Evolutionary conservation across 2,113 vertebrate species (phyloP).

Genomic region (Phalacrocorax carbo): DNA sequence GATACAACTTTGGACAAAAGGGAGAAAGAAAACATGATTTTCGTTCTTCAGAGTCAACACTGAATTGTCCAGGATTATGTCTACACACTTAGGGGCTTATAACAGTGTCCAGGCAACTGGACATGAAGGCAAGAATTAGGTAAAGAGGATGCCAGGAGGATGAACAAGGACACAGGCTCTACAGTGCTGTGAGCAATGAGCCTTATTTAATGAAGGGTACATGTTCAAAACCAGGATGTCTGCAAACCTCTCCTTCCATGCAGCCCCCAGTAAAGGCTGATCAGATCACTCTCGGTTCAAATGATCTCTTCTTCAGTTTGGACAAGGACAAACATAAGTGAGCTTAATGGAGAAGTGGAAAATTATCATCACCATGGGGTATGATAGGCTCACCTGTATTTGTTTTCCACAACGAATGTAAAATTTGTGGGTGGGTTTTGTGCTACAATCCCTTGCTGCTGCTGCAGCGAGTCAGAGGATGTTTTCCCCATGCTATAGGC

Average conservation of each 20-base stretch:
- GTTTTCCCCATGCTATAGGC: not conserved
- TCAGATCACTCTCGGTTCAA: not conserved
- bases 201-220: accelerated
- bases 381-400: not conserved
- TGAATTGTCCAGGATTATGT: not conserved
- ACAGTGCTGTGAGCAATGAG: accelerated
- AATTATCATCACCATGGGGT: not conserved
- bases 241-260: not conserved
- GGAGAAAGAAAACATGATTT: not conserved
- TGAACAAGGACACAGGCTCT: not conserved
- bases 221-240: not conserved
- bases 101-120: not conserved
- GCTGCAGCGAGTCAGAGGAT: not conserved
- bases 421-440: not conserved
- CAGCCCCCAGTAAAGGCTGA: not conserved
- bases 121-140: not conserved
- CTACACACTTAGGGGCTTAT: not conserved
- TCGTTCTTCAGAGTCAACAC: not conserved
- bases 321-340: not conserved
- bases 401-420: not conserved
- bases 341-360: not conserved
- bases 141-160: not conserved
- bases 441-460: not conserved
- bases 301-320: not conserved
- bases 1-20: not conserved